Evolutionary conservation across 1,140 invertebrate genomes (phyloP), one percentile per base, ranked within the genome.

Genomic region (Psilanteris sp.): DNA sequence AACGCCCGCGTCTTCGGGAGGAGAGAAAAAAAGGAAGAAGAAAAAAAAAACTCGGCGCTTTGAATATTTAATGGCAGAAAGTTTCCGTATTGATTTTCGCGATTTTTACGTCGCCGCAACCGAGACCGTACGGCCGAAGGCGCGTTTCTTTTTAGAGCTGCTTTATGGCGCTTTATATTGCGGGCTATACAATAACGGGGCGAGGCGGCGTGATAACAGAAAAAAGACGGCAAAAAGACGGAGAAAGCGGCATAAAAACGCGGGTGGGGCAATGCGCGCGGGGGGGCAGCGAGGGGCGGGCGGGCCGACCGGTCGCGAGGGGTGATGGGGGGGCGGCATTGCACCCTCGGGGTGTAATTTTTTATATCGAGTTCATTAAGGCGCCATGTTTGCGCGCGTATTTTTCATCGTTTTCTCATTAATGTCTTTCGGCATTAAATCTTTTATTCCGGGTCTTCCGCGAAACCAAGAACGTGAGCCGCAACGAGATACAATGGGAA

Each of bases 41-140:
- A n/a, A n/a, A n/a, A n/a, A n/a, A n/a, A 68, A 75, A 82, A 87
- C 82, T 86, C 83, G 81, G 83, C 84, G 83, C 82, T 54, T 79
- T 87, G 85, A 87, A 88, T 87, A 86, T 88, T 87, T 87, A 87
- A 87, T 83, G 81, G 81, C 83, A 84, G 83, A 83, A 66, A 85
- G 81, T 88, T 83, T 79, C 80, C 6, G 82, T 87, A 87, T 88
- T 87, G 86, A 88, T 87, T 88, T 88, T 88, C 85, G 80, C 82
- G 79, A 88, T 87, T 88, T 88, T 88, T 83, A 86, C 81, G 81
- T 84, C 82, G 86, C 85, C 84, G 81, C 86, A 87, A 85, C 85
- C 85, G 85, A 84, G 83, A 83, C 79, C 82, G 79, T 83, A 87
- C 85, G 83, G 78, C 79, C 78, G 81, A 74, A 79, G 59, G 79